A percentile compares a stretch with the other conserved stretches of the same genome.
Evolutionary conservation across 1,140 invertebrate genomes (phyloP).

Genomic region (Gryllus bimaculatus): DNA sequence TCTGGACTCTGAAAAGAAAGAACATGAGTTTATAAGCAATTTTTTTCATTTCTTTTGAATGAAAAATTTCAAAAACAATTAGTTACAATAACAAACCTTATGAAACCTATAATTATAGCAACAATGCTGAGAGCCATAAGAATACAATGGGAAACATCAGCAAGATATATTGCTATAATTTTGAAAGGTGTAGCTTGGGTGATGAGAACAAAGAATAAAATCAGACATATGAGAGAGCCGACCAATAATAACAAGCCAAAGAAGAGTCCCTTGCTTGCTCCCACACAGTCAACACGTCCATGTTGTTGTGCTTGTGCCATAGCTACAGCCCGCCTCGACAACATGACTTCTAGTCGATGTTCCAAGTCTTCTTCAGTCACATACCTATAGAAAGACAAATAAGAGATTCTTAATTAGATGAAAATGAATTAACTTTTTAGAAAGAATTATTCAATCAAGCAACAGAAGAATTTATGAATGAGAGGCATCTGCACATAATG

Average conservation of each 20-base stretch:
- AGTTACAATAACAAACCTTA: conserved; percentile 46
- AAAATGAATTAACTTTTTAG: not conserved
- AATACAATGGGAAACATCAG: conserved; percentile 80
- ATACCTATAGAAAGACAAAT: conserved; percentile 37
- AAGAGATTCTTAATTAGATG: not conserved
- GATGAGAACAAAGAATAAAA: conserved; percentile 88
- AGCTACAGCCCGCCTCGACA: conserved; percentile 69
- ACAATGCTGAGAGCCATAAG: conserved; percentile 78
- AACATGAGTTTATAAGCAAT: not conserved
- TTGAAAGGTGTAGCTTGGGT: conserved; percentile 67
- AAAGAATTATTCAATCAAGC: not conserved
- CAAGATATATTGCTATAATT: conserved; percentile 71
- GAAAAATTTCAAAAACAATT: not conserved
- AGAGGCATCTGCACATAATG: no score
- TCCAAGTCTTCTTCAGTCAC: conserved; percentile 75
- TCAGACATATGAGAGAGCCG: conserved; percentile 83
- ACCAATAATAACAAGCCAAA: conserved; percentile 82
- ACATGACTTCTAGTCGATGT: conserved; percentile 71
- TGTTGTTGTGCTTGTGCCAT: conserved; percentile 64
- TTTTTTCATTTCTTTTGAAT: not conserved
- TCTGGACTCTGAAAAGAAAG: conserved; percentile 59
- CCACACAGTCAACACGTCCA: conserved; percentile 80
- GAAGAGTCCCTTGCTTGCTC: conserved; percentile 88
- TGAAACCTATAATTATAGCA: conserved; percentile 82
- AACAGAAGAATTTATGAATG: not conserved